These are phyloP conservation scores for Scomber colias DNA, from an alignment of 2,113 vertebrate species.

Conservation along the genomic window DNA sequence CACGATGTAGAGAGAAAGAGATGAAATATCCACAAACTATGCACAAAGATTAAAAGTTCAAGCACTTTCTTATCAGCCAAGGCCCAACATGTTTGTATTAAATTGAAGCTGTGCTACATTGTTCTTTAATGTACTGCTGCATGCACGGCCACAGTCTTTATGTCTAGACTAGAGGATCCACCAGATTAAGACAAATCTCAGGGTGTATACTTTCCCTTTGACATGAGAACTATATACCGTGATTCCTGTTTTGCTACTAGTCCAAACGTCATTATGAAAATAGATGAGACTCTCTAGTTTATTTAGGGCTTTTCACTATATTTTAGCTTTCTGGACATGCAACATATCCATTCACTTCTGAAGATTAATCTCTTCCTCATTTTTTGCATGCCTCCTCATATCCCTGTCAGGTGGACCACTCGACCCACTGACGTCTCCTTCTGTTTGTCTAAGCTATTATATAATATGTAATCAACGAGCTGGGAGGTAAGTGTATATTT, in stretches of 20 bases:
- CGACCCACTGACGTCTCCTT: not conserved
- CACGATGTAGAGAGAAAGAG: not conserved
- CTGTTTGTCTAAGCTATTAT: constrained; percentile 17
- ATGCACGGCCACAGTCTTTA: constrained; percentile 20
- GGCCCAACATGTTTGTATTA: not conserved
- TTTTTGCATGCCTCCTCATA: constrained; percentile 36
- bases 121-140: not conserved
- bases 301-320: not conserved
- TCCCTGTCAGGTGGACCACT: constrained; percentile 9
- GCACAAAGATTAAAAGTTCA: not conserved
- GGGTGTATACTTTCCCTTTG: constrained; percentile 32
- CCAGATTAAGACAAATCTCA: constrained; percentile 57
- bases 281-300: constrained; percentile 1
- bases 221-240: constrained; percentile 29
- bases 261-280: constrained; percentile 16
- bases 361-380: constrained; percentile 7
- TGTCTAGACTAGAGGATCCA: constrained; percentile 64
- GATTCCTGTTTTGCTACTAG: not conserved
- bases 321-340: not conserved
- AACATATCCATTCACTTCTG: not conserved
- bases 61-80: not conserved
- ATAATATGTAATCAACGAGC: constrained; percentile 29
- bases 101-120: not conserved
- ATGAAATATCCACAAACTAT: not conserved
- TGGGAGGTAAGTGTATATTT: constrained; percentile 12